A percentile compares a stretch with the other conserved stretches of the same genome.
These are phyloP conservation scores for Drosophila falleni DNA, from an alignment of 2,888 invertebrate genomes.

Conservation along the genomic window DNA sequence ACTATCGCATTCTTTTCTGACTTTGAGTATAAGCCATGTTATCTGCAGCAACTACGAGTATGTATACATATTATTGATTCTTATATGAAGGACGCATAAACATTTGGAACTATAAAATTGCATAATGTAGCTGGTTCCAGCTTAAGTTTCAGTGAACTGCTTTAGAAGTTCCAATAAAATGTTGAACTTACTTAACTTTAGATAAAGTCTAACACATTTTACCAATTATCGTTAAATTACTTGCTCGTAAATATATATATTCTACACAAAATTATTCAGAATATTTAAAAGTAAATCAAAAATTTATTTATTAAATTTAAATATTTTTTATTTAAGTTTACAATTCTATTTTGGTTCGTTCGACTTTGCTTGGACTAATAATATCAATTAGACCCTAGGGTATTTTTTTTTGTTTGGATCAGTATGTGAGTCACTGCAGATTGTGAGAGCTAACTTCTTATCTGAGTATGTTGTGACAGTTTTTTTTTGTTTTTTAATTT, in stretches of 20 bases:
- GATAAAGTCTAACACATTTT: no score
- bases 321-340: background rate
- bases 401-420: background rate
- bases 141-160: background rate
- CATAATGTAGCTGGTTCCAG: slow-evolving; percentile 18
- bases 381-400: background rate
- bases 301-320: no score
- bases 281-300: background rate
- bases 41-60: slow-evolving; percentile 23
- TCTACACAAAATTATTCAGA: background rate
- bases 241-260: background rate
- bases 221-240: no score
- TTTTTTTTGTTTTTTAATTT: background rate
- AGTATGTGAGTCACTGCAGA: background rate
- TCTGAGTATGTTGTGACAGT: background rate
- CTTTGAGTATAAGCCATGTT: slow-evolving; percentile 18
- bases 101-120: background rate
- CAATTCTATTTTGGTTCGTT: background rate
- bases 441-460: background rate
- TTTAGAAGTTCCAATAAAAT: background rate
- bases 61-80: slow-evolving; percentile 11
- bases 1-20: slow-evolving; percentile 44
- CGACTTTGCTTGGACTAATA: background rate
- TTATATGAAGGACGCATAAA: slow-evolving; percentile 1
- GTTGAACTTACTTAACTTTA: no score